Base-by-base conservation (phyloP, 1,140 invertebrate species). In the Leptopilina clavipes region DNA sequence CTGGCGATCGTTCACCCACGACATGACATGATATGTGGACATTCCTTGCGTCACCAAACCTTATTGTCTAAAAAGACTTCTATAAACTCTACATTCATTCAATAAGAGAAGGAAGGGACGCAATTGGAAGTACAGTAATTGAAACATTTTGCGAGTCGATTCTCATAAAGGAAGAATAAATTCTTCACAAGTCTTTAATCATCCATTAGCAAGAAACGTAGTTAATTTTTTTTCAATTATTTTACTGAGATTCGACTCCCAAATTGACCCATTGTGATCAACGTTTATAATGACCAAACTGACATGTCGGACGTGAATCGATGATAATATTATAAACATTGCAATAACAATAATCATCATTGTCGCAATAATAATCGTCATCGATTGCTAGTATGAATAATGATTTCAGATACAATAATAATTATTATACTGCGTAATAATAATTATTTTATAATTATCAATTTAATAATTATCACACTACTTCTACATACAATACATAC, bases 401-500 rank as follows among this genome's bases (percentile, higher is more conserved):
- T 84, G 81, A 80, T 86, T 84, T 76, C 79, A 81, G 78, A 78
- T 83, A 84, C 76, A 79, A 84, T 84, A 80, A 85, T 81, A 82
- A 79, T 78, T 78, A 76, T 79, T 81, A 82, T 65, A 65, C 19
- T 65, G 11, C 25, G 81, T 81, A 76, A 82, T 87, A 85, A 84
- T 89, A 88, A 86, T 88, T 85, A 86, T 89, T 88, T 79, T 81
- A 31, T 65, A 31, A 65, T 65, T 65, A 65, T 65, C 56, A 65
- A 65, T 40, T 65, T 22, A 65, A 31, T 65, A 65, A 65, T 65
- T 65, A 65, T 65, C 59, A 65, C 59, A 31, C 89, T 90, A 90
- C 84, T 89, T n/a, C 89, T 90, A 90, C 88, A 87, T 90, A 90
- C 89, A 90, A 86, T 90, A 90, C 89, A 90, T 90, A 90, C 89